Evolutionary conservation across 2,888 invertebrate genomes (phyloP).

Genomic region (Dicyrtoma fusca): DNA sequence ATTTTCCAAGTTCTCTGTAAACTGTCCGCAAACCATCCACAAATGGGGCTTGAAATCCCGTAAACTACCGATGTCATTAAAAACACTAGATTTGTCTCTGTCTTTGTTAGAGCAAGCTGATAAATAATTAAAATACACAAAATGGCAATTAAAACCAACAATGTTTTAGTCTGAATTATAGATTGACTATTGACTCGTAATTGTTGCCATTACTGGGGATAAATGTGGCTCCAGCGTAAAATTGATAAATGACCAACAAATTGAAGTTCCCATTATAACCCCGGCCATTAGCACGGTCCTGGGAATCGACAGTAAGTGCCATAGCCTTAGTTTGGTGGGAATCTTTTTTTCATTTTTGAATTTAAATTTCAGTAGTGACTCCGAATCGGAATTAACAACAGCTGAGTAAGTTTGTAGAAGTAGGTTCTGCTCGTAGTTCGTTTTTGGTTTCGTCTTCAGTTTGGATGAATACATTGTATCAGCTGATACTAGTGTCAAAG

Average conservation of each 20-base stretch:
- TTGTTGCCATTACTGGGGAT: neutral
- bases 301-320: neutral
- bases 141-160: too few species aligned
- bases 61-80: neutral
- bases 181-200: too few species aligned
- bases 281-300: neutral
- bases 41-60: neutral
- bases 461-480: too few species aligned
- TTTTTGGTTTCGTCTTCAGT: too few species aligned
- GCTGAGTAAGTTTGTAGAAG: too few species aligned
- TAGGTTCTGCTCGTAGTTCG: too few species aligned
- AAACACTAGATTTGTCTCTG: neutral
- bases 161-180: too few species aligned
- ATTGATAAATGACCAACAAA: neutral
- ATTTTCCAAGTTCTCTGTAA: neutral
- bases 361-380: too few species aligned
- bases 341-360: too few species aligned
- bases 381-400: too few species aligned
- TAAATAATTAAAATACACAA: neutral
- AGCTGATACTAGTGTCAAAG: too few species aligned
- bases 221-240: slow-evolving; percentile 6
- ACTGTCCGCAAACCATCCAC: neutral
- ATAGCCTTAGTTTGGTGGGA: neutral
- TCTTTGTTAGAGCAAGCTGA: neutral
- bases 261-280: neutral